Base-by-base conservation (phyloP, 2,888 invertebrate species). In the Hedychridium roseum region DNA sequence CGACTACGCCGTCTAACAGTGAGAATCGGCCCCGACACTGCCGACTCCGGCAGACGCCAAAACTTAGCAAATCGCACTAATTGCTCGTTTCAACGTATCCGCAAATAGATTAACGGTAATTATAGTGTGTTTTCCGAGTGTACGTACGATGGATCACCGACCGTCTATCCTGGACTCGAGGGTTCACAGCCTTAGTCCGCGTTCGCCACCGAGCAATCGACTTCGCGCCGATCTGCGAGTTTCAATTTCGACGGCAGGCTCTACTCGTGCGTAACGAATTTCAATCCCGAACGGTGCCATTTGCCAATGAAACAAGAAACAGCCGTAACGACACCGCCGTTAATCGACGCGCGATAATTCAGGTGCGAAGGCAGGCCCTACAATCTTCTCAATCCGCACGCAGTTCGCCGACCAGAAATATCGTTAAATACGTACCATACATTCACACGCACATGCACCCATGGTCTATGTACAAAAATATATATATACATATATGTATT, bases 131-230 rank as follows among this genome's bases (percentile, higher is more conserved):
- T n/a, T n/a, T n/a, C n/a, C n/a, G n/a, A n/a, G n/a, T n/a, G n/a
- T n/a, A n/a, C n/a, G n/a, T n/a, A n/a, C n/a, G n/a, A 12, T 2
- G 7, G 5, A 17, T 40, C 36, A 40, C 20, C 23, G 49, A 31
- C 52, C 52, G 48, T 48, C 37, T 50, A 50, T 53, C 45, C 55
- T 53, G 50, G 51, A 51, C 46, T 61, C 52, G 53, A 26, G 43
- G 34, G 50, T 55, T 63, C 63, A 63, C 63, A 63, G 63, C 63
- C 63, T 57, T 49, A 46, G 56, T 43, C 56, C 49, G 59, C 52
- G 43, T 43, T 46, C 11, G 43, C 31, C 21, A 18, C 15, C 11
- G 36, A 43, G 17, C 14, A n/a, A 28, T n/a, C 20, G 27, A 11
- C 12, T 23, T 23, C 23, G 23, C 5, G 9, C 20, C 32, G 20